Percentiles rank a stretch among this genome's conserved stretches.
Conservation (phyloP, 2,797 vertebrate species). For the Trematomus bernacchii region DNA sequence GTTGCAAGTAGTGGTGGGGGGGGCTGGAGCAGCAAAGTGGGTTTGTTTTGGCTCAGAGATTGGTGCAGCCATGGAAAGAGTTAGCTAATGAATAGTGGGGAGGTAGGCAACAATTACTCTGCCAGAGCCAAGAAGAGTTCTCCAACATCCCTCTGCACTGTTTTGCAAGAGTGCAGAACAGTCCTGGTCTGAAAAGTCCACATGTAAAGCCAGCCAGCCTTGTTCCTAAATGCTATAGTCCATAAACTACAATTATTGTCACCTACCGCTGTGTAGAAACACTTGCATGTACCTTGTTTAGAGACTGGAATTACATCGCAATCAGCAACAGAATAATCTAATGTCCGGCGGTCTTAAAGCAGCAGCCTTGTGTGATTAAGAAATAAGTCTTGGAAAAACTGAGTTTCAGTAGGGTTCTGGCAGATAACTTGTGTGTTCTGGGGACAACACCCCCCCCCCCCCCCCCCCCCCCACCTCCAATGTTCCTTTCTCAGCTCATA, state of each 20-base stretch:
- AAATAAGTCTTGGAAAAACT: slow-evolving; percentile 66
- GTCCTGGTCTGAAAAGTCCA: slow-evolving; percentile 30
- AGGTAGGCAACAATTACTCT: slow-evolving; percentile 45
- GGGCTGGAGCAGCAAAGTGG: slow-evolving; percentile 26
- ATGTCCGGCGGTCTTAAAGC: slow-evolving; percentile 19
- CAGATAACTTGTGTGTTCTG: slow-evolving; percentile 68
- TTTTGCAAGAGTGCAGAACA: slow-evolving; percentile 44
- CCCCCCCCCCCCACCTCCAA: slow-evolving; percentile 68
- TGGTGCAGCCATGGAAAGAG: slow-evolving; percentile 55
- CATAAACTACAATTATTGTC: not conserved
- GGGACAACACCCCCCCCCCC: slow-evolving; percentile 68
- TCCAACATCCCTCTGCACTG: slow-evolving; percentile 37
- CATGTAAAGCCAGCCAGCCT: slow-evolving; percentile 18
- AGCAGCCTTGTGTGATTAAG: slow-evolving; percentile 5
- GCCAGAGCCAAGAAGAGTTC: slow-evolving; percentile 43
- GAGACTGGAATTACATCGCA: slow-evolving; percentile 14
- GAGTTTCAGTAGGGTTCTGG: slow-evolving; percentile 62
- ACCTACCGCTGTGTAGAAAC: not conserved
- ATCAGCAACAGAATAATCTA: slow-evolving; percentile 9
- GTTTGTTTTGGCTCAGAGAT: slow-evolving; percentile 55
- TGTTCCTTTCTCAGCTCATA: slow-evolving; percentile 80
- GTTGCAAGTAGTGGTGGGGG: not conserved
- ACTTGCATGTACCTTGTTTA: slow-evolving; percentile 19
- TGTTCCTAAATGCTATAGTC: not conserved
- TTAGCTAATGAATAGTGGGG: slow-evolving; percentile 42